Evolutionary conservation across 1,140 invertebrate genomes (phyloP).

Genomic region (Arion vulgaris): DNA sequence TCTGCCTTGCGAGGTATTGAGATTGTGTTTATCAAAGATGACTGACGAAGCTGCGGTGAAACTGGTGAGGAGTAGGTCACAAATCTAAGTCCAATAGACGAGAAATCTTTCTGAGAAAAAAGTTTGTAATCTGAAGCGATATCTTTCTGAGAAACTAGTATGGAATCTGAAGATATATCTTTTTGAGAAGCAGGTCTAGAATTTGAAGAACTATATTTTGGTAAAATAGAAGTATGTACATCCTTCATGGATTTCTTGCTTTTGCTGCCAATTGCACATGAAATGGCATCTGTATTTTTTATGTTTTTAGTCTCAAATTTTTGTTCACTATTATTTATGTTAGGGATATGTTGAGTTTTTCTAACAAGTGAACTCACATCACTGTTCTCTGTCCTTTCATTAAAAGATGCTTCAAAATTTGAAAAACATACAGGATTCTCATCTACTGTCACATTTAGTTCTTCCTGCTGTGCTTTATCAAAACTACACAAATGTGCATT

Average conservation of each 20-base stretch:
- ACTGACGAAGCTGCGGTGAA: neutral
- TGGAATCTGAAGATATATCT: no score
- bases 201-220: no score
- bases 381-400: no score
- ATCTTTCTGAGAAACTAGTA: neutral
- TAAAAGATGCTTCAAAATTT: no score
- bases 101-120: neutral
- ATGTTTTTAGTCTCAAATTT: neutral
- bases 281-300: neutral
- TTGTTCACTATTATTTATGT: neutral
- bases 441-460: no score
- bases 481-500: no score
- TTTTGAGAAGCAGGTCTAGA: no score
- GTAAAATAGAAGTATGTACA: no score
- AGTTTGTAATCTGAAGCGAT: neutral
- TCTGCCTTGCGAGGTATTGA: slow-evolving; percentile 8
- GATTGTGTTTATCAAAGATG: neutral
- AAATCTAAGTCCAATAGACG: neutral
- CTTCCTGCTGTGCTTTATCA: no score
- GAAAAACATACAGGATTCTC: no score
- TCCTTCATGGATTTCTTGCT: neutral
- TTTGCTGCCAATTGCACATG: neutral
- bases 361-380: no score
- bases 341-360: no score
- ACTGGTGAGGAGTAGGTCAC: neutral